Evolutionary conservation across 2,113 vertebrate species (phyloP).

Genomic region (Leiothrix lutea): DNA sequence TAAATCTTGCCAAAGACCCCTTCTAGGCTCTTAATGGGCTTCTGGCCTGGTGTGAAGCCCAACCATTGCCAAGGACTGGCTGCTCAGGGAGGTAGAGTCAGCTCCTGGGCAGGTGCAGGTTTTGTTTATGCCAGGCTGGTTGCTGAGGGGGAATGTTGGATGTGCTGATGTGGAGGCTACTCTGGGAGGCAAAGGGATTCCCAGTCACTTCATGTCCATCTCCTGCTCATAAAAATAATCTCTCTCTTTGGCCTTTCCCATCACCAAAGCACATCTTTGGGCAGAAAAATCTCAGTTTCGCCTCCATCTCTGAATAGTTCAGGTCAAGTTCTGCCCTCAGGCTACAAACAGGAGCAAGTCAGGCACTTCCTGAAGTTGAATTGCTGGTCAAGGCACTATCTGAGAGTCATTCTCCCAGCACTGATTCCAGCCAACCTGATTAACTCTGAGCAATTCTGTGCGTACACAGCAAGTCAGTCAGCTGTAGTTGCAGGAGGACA

Average conservation of each 20-base stretch:
- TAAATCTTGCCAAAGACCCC: not conserved
- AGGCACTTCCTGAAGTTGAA: not conserved
- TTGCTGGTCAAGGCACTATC: not conserved
- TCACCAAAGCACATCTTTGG: not conserved
- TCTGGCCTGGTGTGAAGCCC: not conserved
- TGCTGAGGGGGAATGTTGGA: rapidly evolving
- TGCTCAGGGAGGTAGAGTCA: not conserved
- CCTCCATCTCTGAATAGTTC: not conserved
- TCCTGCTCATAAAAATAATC: not conserved
- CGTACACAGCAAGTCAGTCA: not conserved
- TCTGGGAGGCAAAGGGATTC: not conserved
- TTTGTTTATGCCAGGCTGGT: not conserved
- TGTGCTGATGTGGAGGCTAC: not conserved
- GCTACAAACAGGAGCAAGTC: rapidly evolving
- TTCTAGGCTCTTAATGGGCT: not conserved
- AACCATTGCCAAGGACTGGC: not conserved
- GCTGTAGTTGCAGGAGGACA: not conserved
- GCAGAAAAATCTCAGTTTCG: not conserved
- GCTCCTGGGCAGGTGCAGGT: not conserved
- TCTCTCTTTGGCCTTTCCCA: not conserved
- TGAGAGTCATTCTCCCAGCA: not conserved
- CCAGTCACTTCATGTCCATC: not conserved
- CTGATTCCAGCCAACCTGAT: not conserved
- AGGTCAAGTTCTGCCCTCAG: not conserved
- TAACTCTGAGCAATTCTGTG: not conserved